phyloP scores from a whole-genome alignment of 1,140 invertebrate genomes.

The Ylistrum balloti region DNA sequence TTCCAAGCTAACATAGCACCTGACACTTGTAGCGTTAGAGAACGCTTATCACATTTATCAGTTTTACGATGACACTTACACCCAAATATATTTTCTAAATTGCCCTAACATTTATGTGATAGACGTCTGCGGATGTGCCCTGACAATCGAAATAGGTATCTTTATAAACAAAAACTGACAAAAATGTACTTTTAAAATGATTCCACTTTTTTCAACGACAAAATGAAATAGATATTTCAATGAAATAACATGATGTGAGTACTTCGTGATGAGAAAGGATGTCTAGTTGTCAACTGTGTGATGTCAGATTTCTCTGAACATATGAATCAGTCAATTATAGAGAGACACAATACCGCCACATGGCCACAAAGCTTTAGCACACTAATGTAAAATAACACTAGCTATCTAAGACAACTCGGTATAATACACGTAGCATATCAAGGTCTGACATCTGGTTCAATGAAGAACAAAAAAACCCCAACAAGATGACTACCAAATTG shows the following conservation, averaged over 20 bases:
- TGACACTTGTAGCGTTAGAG: no score
- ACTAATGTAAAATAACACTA: conserved; percentile 33
- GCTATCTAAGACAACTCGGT: not conserved
- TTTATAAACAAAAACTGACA: not conserved
- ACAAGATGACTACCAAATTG: not conserved
- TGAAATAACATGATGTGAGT: not conserved
- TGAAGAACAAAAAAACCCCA: no score
- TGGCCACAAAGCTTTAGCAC: not conserved
- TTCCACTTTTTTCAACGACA: no score
- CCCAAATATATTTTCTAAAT: conserved; percentile 1
- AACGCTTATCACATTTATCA: not conserved
- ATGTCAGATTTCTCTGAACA: not conserved
- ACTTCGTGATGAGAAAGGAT: not conserved
- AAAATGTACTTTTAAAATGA: not conserved
- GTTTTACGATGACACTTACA: not conserved
- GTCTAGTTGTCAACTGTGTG: not conserved
- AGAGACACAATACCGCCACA: not conserved
- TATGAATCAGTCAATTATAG: not conserved
- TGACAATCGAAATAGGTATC: not conserved
- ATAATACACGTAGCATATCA: not conserved
- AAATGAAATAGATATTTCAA: not conserved
- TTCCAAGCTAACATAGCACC: no score
- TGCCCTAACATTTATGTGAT: not conserved
- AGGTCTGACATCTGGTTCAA: not conserved
- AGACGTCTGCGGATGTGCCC: not conserved